Evolutionary conservation across 1,140 invertebrate species (phyloP).

Genomic region (Psilanteris sp.): DNA sequence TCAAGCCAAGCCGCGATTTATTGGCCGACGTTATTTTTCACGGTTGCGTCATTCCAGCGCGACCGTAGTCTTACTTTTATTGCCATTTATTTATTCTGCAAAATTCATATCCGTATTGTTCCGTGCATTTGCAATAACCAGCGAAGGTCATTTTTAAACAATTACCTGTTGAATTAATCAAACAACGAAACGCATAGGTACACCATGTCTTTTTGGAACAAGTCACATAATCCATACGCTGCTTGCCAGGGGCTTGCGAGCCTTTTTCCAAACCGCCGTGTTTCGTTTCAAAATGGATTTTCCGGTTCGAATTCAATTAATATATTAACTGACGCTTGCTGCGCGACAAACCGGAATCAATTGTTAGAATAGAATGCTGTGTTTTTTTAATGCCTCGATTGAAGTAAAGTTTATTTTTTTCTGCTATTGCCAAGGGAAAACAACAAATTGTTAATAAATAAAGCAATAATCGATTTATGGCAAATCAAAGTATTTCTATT

Average conservation of each 20-base stretch:
- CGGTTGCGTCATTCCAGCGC: constrained; percentile 25
- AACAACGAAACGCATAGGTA: too few relatives aligned
- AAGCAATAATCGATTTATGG: too few relatives aligned
- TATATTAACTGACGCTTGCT: constrained; percentile 27
- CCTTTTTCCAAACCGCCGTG: constrained; percentile 5
- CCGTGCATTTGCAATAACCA: too few relatives aligned
- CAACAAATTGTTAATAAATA: too few relatives aligned
- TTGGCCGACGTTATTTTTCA: constrained; percentile 31
- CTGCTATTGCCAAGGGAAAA: too few relatives aligned
- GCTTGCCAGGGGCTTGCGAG: neutral
- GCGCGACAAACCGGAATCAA: constrained; percentile 11
- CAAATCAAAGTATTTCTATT: too few relatives aligned
- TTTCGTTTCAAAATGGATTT: constrained; percentile 18
- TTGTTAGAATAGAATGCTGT: constrained; percentile 16
- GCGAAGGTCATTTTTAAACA: too few relatives aligned
- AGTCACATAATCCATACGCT: too few relatives aligned
- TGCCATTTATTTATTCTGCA: constrained; percentile 25
- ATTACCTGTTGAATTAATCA: too few relatives aligned
- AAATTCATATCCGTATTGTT: neutral
- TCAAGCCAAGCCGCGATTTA: constrained; percentile 57
- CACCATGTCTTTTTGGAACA: too few relatives aligned
- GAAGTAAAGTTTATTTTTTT: constrained; percentile 11
- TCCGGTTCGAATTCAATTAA: constrained; percentile 43
- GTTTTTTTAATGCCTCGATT: constrained; percentile 38
- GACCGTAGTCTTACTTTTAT: constrained; percentile 25